Percentiles rank a stretch among this genome's conserved stretches.
These are phyloP conservation scores for Atta colombica DNA, from an alignment of 1,140 invertebrate genomes.

Conservation along the genomic window DNA sequence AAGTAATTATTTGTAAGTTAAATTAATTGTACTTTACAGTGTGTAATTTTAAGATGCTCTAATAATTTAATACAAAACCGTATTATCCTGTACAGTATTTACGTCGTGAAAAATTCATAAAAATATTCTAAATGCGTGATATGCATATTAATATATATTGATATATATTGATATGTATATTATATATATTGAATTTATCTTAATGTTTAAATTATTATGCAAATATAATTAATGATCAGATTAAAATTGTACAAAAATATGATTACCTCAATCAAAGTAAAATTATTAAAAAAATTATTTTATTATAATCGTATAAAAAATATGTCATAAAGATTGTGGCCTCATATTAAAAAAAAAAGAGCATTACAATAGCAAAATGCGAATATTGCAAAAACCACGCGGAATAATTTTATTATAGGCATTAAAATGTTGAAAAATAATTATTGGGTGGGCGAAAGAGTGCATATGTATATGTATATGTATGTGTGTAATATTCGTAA, in stretches of 20 bases:
- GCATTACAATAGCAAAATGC: neutral
- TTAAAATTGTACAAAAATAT: conserved; percentile 8
- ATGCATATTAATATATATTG: neutral
- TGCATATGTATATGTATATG: neutral
- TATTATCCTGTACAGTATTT: neutral
- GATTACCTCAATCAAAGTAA: neutral
- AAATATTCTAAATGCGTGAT: neutral
- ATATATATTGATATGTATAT: neutral
- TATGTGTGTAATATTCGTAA: neutral
- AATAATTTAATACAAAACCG: neutral
- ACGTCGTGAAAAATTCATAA: neutral
- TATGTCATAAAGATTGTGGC: neutral
- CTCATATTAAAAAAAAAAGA: neutral
- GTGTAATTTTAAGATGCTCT: conserved; percentile 16
- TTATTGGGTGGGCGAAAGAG: neutral
- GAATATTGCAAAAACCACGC: neutral
- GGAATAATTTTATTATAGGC: neutral
- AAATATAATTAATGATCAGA: neutral
- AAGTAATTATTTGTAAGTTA: conserved; percentile 9
- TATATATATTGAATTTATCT: conserved; percentile 4
- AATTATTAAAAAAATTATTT: neutral
- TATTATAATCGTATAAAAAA: neutral
- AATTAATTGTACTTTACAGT: conserved; percentile 6
- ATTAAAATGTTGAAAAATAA: conserved; percentile 9
- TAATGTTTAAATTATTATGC: neutral